Evolutionary conservation across 2,888 invertebrate genomes (phyloP), one percentile per base, ranked within the genome.

Genomic region (Lasioglossum oenotherae): DNA sequence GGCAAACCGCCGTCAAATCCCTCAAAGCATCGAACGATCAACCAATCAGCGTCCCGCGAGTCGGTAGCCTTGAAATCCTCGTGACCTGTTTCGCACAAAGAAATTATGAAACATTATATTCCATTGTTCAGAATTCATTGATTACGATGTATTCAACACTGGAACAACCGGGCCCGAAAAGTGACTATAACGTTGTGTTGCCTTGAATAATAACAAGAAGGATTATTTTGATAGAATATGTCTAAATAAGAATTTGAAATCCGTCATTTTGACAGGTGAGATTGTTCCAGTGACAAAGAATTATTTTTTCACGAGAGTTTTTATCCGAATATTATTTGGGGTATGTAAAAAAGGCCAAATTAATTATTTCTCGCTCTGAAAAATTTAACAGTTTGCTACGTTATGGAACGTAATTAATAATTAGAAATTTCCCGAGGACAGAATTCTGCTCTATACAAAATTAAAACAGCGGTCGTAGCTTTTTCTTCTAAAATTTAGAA

Each of bases 1-100:
- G 98, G 98, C 80, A 98, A 96, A 19, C 98, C 98, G 75, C 98
- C 98, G 93, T 98, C 98, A 95, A 98, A 98, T 93, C 98, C 97
- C 95, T 98, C 98, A 80, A 97, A 96, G 95, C 98, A 98, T 91
- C 98, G 98, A 80, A 98, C 98, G 95, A 97, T 97, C 87, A 98
- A 94, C 4, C 98, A 97, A 94, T 98, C 98, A 88, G 97, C 92
- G 78, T 94, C 94, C 60, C 93, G 89, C n/a, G 92, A 85, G 72
- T 94, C 94, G 74, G 92, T 91, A n/a, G 90, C 82, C 84, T 94
- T 94, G 84, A 91, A 91, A 67, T 94, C 94, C 44, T 94, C 94
- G 74, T 93, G 92, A 80, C 93, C 94, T 94, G 87, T 85, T 79
- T 57, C 67, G 57, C 35, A 60, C 53, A 60, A 46, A 78, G 35